Percentiles rank a stretch among this genome's conserved stretches.
Evolutionary conservation across 2,797 vertebrate species (phyloP).

Genomic region (Tokudaia tokunoshimensis): DNA sequence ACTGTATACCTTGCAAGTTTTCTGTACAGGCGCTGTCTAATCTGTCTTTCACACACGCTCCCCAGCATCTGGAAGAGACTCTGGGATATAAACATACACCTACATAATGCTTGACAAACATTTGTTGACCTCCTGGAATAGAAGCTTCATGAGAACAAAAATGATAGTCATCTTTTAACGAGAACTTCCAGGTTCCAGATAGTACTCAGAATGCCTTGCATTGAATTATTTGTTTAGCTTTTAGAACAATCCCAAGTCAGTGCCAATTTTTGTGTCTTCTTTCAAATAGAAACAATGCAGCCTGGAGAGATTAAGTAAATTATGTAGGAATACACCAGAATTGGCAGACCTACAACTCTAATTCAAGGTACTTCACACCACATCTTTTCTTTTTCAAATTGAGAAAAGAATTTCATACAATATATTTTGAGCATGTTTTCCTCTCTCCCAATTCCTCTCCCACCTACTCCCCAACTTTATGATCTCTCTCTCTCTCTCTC

Average conservation of each 20-base stretch:
- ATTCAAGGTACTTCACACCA: not conserved
- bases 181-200: not conserved
- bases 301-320: not conserved
- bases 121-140: not conserved
- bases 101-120: not conserved
- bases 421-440: not conserved
- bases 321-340: not conserved
- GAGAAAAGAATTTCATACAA: not conserved
- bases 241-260: not conserved
- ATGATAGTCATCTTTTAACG: not conserved
- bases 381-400: not conserved
- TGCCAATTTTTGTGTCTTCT: not conserved
- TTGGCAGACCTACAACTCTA: not conserved
- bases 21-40: accelerated
- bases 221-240: not conserved
- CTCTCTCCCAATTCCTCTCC: not conserved
- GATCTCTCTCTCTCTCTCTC: not conserved
- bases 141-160: not conserved
- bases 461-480: not conserved
- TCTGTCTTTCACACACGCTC: not conserved
- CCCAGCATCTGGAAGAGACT: not conserved
- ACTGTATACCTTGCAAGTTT: not conserved
- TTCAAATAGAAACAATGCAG: not conserved
- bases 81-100: not conserved
- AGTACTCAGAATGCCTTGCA: not conserved